Conservation (phyloP, 1,140 invertebrate species). For the Pinna nobilis region DNA sequence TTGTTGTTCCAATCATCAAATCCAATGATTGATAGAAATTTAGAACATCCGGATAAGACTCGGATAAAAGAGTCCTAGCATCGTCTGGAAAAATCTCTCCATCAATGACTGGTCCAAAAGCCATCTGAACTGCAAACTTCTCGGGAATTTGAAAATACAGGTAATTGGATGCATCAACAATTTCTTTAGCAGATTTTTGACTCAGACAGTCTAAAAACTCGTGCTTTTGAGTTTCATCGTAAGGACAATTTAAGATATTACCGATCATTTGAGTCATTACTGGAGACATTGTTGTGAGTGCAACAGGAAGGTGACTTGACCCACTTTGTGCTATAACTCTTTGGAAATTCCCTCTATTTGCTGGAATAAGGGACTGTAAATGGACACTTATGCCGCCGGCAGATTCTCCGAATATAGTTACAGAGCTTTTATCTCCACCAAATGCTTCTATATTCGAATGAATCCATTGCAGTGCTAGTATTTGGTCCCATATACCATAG, state of each 20-base stretch:
- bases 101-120: constrained; percentile 31
- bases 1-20: constrained; percentile 34
- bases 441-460: constrained; percentile 91
- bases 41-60: neutral
- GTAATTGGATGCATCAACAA: neutral
- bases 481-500: constrained; percentile 82
- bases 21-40: constrained; percentile 26
- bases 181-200: neutral
- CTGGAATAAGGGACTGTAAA: constrained; percentile 78
- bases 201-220: neutral
- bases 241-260: neutral
- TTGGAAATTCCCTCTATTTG: constrained; percentile 30
- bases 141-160: neutral
- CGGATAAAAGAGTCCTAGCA: constrained; percentile 10
- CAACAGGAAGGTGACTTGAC: neutral
- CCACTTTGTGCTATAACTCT: constrained; percentile 42
- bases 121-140: neutral
- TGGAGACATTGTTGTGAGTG: constrained; percentile 23
- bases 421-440: constrained; percentile 93
- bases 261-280: constrained; percentile 6
- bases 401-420: constrained; percentile 96
- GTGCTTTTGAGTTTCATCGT: neutral
- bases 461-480: constrained; percentile 85
- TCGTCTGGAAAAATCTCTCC: constrained; percentile 28
- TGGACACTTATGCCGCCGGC: constrained; percentile 94